Evolutionary conservation across 2,797 vertebrate genomes (phyloP), one percentile per base, ranked within the genome.

Genomic region (Leptatherina wallacei): DNA sequence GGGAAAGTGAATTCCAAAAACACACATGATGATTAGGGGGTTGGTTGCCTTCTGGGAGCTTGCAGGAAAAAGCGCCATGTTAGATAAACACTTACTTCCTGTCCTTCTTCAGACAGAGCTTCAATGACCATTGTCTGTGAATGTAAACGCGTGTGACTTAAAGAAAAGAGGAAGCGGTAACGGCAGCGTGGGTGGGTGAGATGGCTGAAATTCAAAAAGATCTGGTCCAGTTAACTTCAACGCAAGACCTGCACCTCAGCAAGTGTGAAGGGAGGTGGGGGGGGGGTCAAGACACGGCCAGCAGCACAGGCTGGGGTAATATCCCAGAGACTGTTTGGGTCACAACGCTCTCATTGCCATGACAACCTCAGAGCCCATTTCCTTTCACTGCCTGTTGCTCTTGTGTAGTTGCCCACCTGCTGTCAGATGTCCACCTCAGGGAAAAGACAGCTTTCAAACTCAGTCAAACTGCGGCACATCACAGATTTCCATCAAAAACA

Each of bases 11-110:
- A 82, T 66, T 75, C 44, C 63, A 82, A 74, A 77, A 80, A 85
- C 70, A 71, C 80, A 75, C 75, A 75, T 14, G 60, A 76, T 69
- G 44, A 78, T 84, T 58, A 42, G 68, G 58, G 52, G 76, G 70
- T 65, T 47, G 78, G 66, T 60, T 42, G 58, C 49, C 83, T 77
- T 82, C 6, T 1, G 55, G 81, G 6, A 89, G 75, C 9, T 27
- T 7, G 88, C 90, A 95, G 95, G 94, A 96, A 96, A 92, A 91
- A 94, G 94, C 52, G 44, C 91, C 94, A 91, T 81, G 83, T 94
- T 89, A 91, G 91, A 94, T 94, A 96, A 96, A 95, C 65, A 94
- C 81, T 36, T 79, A 88, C 93, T 96, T 95, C 95, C 96, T 94
- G 91, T 86, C 80, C 83, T 66, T 75, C 72, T 67, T 87, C 82